Evolutionary conservation across 2,797 vertebrate species (phyloP), one percentile per base, ranked within the genome.

Genomic region (Tenualosa ilisha): DNA sequence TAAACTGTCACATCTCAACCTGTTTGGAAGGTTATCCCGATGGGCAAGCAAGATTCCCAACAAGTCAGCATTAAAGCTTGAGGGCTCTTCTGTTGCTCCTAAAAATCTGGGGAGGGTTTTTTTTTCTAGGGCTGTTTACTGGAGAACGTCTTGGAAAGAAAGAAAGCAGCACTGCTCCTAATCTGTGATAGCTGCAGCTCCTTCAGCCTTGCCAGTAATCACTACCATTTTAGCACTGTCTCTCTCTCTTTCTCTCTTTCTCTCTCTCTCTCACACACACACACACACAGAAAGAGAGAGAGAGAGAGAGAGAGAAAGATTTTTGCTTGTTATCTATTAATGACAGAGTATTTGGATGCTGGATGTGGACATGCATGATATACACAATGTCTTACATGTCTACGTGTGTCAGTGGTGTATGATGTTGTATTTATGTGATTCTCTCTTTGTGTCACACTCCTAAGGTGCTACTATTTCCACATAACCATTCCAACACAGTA

Each of bases 121-220:
- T 63, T 65, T 94, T 93, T 83, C 89, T 88, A 89, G 90, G 94
- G 93, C 92, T 94, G 94, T 95, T 95, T 94, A 95, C 94, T 95
- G 93, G 92, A 93, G 89, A 89, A 91, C 89, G 86, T 92, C 89
- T 93, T 90, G 93, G 93, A 95, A 94, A 94, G 88, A 89, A 86
- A 91, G 91, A 37, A 31, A 31, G 31, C 24, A 31, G 8, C 1
- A 2, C 63, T 65, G 24, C 63, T 65, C 63, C 24, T 65, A 31
- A 65, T 24, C 24, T 65, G 26, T 65, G 24, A 65, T 65, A 65
- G 63, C 63, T 46, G 63, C 84, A 59, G 81, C 81, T 84, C 1
- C 81, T 31, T 81, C 88, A 83, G 88, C 90, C 86, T 13, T 86
- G 65, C 65, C 65, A 72, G 31, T 37, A 40, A 72, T 72, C 15